Evolutionary conservation across 2,888 invertebrate species (phyloP).

Genomic region (Chromoteleia sp.): DNA sequence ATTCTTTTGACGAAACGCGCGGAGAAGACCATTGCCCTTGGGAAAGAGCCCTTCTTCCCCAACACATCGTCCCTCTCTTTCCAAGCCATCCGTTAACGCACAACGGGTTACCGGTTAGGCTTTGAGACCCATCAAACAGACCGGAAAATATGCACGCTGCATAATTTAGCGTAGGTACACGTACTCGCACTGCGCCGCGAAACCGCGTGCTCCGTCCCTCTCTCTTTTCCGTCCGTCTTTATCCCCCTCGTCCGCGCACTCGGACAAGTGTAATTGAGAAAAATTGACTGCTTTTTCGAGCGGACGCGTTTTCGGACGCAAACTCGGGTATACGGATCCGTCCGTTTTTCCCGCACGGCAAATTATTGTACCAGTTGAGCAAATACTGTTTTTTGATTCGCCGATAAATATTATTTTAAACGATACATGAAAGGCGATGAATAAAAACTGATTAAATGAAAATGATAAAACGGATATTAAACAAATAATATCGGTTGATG

Average conservation of each 20-base stretch:
- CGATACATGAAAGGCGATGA: too few relatives aligned
- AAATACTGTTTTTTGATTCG: too few relatives aligned
- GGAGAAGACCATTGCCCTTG: constrained; percentile 68
- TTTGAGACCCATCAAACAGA: constrained; percentile 83
- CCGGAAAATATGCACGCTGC: constrained; percentile 84
- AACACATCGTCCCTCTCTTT: constrained; percentile 67
- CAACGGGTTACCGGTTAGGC: constrained; percentile 72
- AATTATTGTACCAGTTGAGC: too few relatives aligned
- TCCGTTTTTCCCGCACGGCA: too few relatives aligned
- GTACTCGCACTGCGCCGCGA: constrained; percentile 66
- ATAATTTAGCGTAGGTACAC: constrained; percentile 81
- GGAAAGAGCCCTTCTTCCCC: constrained; percentile 69
- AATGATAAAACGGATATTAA: too few relatives aligned
- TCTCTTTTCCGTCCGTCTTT: constrained; percentile 42
- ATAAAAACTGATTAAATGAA: too few relatives aligned
- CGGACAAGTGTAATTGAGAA: constrained; percentile 63
- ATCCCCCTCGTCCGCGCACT: constrained; percentile 48
- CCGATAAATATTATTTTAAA: too few relatives aligned
- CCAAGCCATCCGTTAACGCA: constrained; percentile 71
- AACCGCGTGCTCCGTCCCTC: constrained; percentile 57
- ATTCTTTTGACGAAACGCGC: constrained; percentile 67
- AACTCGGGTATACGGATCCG: too few relatives aligned
- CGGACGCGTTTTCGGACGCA: constrained; percentile 44
- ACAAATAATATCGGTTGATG: too few relatives aligned
- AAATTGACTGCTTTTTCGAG: constrained; percentile 62